Base-by-base conservation (phyloP, 2,797 vertebrate species). In the Phalanger gymnotis region DNA sequence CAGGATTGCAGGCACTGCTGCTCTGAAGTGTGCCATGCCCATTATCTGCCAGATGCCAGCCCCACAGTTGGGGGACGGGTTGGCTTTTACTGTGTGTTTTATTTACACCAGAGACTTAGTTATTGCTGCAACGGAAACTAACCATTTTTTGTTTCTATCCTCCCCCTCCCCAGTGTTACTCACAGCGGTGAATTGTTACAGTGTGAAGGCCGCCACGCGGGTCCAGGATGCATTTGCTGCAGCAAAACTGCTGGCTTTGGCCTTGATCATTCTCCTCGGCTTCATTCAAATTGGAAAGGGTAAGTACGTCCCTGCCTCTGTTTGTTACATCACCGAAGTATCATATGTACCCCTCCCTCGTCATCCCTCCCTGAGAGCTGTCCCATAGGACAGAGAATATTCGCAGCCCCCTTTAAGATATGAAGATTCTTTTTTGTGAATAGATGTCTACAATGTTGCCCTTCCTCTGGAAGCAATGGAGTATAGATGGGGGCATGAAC, bases 171-270 rank as follows among this genome's bases (percentile, higher is more conserved):
- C 98, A 99, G 99, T 99, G 96, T 94, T 99, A 94, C 98, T 99
- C 97, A 99, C 99, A 0, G 99, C 99, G 0, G 98, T 99, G 92
- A 99, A 99, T 98, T 99, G 99, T 98, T 99, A 99, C 99, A 99
- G 99, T 0, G 99, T 99, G 97, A 99, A 99, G 94, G 99, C 99
- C 0, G 99, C 99, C 52, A 99, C 99, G 1, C 99, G 99, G 0
- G 99, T 99, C 16, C 99, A 99, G 98, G 99, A 99, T 3, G 99
- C 99, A 97, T 99, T 99, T 0, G 99, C 99, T 0, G 99, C 99
- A 0, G 99, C 99, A 61, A 99, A 99, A 93, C 99, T 99, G 52
- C 98, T 99, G 57, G 99, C 99, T 0, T 99, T 99, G 58, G 98
- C 97, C 19, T 98, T 99, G 91, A 99, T 99, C 99, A 99, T 99